Evolutionary conservation across 2,113 vertebrate species (phyloP), one percentile per base, ranked within the genome.

Genomic region (Chionodraco myersi): DNA sequence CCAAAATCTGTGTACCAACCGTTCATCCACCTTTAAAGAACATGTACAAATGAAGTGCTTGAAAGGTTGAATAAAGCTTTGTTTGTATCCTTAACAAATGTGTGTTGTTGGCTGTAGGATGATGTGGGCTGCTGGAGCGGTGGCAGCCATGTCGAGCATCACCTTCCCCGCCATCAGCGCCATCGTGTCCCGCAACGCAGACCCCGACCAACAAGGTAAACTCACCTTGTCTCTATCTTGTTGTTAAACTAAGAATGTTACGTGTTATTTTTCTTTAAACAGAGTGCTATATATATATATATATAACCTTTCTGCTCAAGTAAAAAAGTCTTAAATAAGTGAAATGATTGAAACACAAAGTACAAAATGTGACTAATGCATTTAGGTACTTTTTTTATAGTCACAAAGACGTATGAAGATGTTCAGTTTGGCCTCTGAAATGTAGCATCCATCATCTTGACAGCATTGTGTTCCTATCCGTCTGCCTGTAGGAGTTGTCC

Each of bases 71-170:
- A n/a, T 47, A 12, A 14, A 0, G 1, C 18, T 44, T 30, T 13
- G 1, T 58, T 51, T 60, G 14, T 45, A 21, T 67, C 21, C 16
- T 57, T 67, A 58, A 66, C 49, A 11, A 51, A 36, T 36, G 21
- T 69, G 21, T 75, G 51, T 49, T 88, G 47, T 52, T 66, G 44
- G 3, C 64, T 80, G 58, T 16, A 98, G 97, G 97, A 97, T 97
- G 97, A 98, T 97, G 95, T 98, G 96, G 97, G 97, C 96, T 23
- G 96, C 96, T 9, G 96, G 96, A 75, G 96, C 97, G 0, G 95
- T 97, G 56, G 96, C 96, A 52, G 96, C 97, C 84, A 97, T 97
- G 97, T 97, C 97, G 64, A 97, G 96, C 90, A 98, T 98, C 91
- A 97, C 96, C 5, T 96, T 96, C 89, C 96, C 96, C 0, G 97